phyloP scores from a whole-genome alignment of 2,113 vertebrate genomes.

The Sapajus apella region DNA sequence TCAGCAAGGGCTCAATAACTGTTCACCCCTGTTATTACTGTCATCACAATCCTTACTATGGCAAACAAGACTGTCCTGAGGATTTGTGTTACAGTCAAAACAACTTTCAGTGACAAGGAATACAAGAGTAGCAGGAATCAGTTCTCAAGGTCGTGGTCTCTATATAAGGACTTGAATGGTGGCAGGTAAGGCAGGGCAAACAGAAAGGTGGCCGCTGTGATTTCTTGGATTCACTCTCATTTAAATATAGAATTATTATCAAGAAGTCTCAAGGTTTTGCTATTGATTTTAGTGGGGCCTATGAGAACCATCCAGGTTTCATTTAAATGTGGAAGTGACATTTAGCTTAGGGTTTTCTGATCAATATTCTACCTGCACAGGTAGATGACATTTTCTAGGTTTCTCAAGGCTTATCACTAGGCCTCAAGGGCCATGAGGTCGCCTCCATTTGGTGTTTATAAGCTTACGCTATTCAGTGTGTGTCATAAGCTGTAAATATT shows the following conservation, averaged over 20 bases:
- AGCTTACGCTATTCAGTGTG: neutral
- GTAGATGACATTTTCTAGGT: conserved; percentile 48
- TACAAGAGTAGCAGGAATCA: neutral
- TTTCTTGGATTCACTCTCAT: neutral
- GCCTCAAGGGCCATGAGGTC: neutral
- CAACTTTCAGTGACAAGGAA: neutral
- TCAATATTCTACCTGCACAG: conserved; percentile 34
- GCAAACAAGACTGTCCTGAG: neutral
- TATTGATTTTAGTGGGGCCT: neutral
- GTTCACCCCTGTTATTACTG: neutral
- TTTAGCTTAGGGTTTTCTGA: conserved; percentile 43
- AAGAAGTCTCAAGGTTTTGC: conserved; percentile 8
- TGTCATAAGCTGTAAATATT: conserved; percentile 29
- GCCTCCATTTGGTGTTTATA: conserved; percentile 2
- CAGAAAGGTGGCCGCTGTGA: neutral
- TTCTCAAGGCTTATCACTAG: conserved; percentile 34
- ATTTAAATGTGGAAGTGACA: conserved; percentile 41
- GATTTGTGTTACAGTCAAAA: neutral
- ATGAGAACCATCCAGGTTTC: neutral
- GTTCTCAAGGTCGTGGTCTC: conserved; percentile 18
- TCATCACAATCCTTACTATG: neutral
- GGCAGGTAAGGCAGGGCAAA: neutral
- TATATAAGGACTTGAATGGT: neutral
- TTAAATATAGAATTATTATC: neutral
- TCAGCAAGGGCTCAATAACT: neutral